Evolutionary conservation across 2,888 invertebrate genomes (phyloP), one percentile per base, ranked within the genome.

Genomic region (Ecliptopera silaceata): DNA sequence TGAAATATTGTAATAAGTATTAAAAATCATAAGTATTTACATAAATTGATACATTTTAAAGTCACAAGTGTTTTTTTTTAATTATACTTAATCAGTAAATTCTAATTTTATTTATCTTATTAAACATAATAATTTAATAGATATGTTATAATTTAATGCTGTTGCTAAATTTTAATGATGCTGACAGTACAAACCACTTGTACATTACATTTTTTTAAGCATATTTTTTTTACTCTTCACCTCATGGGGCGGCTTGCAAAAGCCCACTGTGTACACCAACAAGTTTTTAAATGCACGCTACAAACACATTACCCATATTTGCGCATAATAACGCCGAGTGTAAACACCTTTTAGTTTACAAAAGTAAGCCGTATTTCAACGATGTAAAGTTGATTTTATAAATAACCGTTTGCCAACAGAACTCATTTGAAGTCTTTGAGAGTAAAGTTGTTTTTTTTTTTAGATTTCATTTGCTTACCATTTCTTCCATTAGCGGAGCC

Each of bases 401-500:
- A 46, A 17, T 11, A 0, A 8, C 12, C 6, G 20, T 2, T 11
- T 8, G 10, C 15, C 4, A 4, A 42, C 3, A 2, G 18, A 39
- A 5, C 13, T 12, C 0, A 51, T 48, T 58, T 58, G 45, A 6
- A 51, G 48, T 6, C 10, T 6, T 32, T 8, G 4, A 4, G 0
- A 3, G 13, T 46, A 57, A 50, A 18, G 39, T 20, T 36, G 18
- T 15, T 38, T 17, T 48, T 34, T 42, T 11, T 15, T n/a, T 31
- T 17, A 36, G 46, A 44, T 20, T 54, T 48, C 68, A 70, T 80
- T 79, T 76, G 73, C 79, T 65, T 66, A 80, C 71, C 75, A 78
- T 81, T 82, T 75, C 71, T 73, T 65, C 68, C 75, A 79, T 84
- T 84, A 84, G 76, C 75, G 66, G 57, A 44, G 48, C 66, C 70